phyloP scores from a whole-genome alignment of 2,113 vertebrate species.

The Heterocephalus glaber region DNA sequence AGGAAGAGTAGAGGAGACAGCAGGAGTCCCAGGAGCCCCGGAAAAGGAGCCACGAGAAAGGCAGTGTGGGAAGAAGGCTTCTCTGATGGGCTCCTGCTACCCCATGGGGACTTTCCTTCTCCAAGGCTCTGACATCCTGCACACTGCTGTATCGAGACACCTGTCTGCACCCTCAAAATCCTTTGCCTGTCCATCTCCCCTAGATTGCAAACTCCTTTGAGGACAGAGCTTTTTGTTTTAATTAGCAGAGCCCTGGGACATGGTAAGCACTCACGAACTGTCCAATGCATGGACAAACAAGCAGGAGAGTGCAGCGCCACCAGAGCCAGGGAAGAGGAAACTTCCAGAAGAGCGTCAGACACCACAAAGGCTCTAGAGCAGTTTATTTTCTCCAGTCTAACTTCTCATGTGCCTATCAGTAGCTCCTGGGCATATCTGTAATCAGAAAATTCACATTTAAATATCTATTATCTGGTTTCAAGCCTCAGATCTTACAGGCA shows the following conservation, averaged over 20 bases:
- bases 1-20: background rate
- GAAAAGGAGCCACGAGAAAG: background rate
- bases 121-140: background rate
- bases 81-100: background rate
- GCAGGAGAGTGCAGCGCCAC: background rate
- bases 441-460: conserved; percentile 73
- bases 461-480: conserved; percentile 81
- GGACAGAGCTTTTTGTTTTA: background rate
- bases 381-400: conserved; percentile 15
- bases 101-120: background rate
- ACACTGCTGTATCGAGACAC: background rate
- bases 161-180: background rate
- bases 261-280: background rate
- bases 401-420: conserved; percentile 52
- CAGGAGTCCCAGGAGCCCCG: background rate
- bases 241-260: background rate
- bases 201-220: background rate
- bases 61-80: background rate
- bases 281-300: background rate
- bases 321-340: background rate
- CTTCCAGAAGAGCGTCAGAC: conserved; percentile 32
- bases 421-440: conserved; percentile 61
- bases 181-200: background rate
- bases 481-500: conserved; percentile 72
- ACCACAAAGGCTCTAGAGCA: background rate